phyloP scores from a whole-genome alignment of 2,113 vertebrate species.

The Mustela nigripes region DNA sequence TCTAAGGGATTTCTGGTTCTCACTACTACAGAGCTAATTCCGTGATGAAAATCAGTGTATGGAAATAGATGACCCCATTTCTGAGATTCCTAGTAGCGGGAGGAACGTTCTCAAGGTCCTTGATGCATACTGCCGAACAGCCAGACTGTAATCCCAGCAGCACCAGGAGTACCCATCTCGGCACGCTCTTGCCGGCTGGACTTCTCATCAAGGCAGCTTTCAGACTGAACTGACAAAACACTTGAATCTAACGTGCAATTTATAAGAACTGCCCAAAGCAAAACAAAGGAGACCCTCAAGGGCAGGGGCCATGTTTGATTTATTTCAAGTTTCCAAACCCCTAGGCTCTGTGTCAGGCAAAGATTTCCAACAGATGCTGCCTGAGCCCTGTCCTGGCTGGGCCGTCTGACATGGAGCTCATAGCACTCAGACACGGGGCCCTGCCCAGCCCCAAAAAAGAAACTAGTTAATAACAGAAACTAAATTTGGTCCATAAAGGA shows the following conservation, averaged over 20 bases:
- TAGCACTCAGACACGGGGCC: not conserved
- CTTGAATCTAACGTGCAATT: not conserved
- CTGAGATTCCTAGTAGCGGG: not conserved
- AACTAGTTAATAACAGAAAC: not conserved
- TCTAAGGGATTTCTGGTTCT: not conserved
- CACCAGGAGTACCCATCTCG: too few relatives aligned
- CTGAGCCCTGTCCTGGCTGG: not conserved
- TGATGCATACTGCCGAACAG: not conserved
- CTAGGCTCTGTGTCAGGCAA: not conserved
- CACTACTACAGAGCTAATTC: not conserved
- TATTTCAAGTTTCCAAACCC: not conserved
- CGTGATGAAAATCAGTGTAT: not conserved
- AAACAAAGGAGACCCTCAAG: not conserved
- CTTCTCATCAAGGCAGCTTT: not conserved
- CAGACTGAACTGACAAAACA: not conserved
- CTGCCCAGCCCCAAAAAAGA: not conserved
- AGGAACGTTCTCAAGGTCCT: not conserved
- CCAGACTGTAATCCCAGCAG: not conserved
- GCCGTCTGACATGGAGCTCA: not conserved
- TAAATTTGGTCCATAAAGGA: not conserved
- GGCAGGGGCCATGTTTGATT: not conserved
- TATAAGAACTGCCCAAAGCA: not conserved
- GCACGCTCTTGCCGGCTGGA: not conserved
- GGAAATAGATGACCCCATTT: not conserved
- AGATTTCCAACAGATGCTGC: not conserved